Evolutionary conservation across 2,113 vertebrate species (phyloP).

Genomic region (Synodontis membranacea): DNA sequence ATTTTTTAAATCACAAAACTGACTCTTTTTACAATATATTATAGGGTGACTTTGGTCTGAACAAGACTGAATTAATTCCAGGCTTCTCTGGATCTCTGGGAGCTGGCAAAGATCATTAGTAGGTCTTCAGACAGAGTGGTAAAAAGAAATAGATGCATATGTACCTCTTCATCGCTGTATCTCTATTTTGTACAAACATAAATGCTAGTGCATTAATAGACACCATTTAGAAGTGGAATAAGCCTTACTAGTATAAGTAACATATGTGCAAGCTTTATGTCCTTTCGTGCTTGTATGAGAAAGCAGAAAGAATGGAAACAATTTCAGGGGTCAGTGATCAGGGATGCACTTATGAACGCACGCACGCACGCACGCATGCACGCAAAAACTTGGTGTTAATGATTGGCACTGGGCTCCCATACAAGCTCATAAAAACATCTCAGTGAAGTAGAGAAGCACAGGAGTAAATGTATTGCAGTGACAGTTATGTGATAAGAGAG

Average conservation of each 20-base stretch:
- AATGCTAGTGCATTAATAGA: not conserved
- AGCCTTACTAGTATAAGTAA: not conserved
- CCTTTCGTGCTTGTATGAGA: not conserved
- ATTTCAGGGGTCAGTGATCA: not conserved
- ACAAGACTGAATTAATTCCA: constrained; percentile 23
- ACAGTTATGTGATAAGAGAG: constrained; percentile 13
- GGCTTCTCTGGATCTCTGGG: not conserved
- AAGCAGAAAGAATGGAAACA: not conserved
- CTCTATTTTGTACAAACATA: not conserved
- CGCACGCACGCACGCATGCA: too few relatives aligned
- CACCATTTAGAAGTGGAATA: not conserved
- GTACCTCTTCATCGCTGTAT: too few relatives aligned
- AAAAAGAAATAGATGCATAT: not conserved
- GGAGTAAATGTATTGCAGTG: not conserved
- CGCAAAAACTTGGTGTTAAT: not conserved
- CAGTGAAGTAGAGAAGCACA: not conserved
- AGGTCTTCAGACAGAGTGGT: not conserved
- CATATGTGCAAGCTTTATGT: too few relatives aligned
- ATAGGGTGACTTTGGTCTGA: constrained; percentile 1
- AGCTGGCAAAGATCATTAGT: not conserved
- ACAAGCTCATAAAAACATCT: not conserved
- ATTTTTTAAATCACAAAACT: not conserved
- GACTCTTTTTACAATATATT: not conserved
- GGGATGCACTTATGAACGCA: not conserved
- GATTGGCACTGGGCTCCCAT: not conserved